A percentile compares a stretch with the other conserved stretches of the same genome.
Evolutionary conservation across 1,140 invertebrate species (phyloP).

Genomic region (Luehdorfia chinensis): DNA sequence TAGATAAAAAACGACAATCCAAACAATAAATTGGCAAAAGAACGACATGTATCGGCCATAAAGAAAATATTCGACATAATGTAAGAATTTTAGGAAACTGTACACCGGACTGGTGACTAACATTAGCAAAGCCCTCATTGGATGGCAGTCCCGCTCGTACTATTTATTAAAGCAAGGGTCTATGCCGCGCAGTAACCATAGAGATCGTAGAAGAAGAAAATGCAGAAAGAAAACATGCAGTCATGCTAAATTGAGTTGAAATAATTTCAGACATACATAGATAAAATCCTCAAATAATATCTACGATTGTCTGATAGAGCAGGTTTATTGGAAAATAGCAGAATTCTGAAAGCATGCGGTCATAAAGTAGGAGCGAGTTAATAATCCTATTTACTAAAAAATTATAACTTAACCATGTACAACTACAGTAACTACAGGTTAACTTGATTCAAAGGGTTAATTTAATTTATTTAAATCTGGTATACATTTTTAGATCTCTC

Average conservation of each 20-base stretch:
- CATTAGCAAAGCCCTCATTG: constrained; percentile 57
- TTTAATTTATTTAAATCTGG: too few relatives aligned
- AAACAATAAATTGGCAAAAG: constrained; percentile 60
- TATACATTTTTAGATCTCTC: too few relatives aligned
- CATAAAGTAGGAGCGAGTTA: constrained; percentile 71
- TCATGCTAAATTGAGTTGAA: constrained; percentile 48
- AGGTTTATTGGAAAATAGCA: constrained; percentile 37
- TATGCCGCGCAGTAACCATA: constrained; percentile 77
- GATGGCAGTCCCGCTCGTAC: constrained; percentile 54
- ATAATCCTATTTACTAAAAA: constrained; percentile 21
- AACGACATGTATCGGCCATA: constrained; percentile 66
- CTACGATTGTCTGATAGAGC: not conserved
- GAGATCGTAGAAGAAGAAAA: constrained; percentile 74
- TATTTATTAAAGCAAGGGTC: constrained; percentile 67
- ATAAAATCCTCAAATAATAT: not conserved
- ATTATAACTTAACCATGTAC: not conserved
- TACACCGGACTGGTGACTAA: constrained; percentile 30
- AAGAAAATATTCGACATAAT: constrained; percentile 37
- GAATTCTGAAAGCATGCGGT: constrained; percentile 55
- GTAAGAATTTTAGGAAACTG: constrained; percentile 24
- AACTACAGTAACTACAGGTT: too few relatives aligned
- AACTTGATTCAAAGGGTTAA: too few relatives aligned
- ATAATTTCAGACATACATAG: constrained; percentile 47
- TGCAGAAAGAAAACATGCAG: constrained; percentile 70
- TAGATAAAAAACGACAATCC: constrained; percentile 45